Base-by-base conservation (phyloP, 2,888 invertebrate genomes). In the Andrena marginata region DNA sequence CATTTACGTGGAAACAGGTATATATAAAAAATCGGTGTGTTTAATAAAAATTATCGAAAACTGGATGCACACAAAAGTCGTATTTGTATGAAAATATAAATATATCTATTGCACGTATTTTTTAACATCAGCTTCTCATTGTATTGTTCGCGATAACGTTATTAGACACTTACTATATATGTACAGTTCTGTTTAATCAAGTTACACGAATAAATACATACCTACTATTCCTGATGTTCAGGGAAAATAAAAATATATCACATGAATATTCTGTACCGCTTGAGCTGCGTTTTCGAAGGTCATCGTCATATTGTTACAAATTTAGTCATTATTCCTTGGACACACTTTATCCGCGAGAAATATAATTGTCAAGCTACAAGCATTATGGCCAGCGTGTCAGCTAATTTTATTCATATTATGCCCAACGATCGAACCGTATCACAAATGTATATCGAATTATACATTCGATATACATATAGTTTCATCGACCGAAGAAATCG, bases 31-130 rank as follows among this genome's bases (percentile, higher is more conserved):
- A 1, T 20, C 20, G 20, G 51, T 20, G 42, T 42, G 42, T 51
- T 51, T 51, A 20, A 20, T 51, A 51, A 23, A 49, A 71, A 26
- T 63, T 1, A 65, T 26, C 20, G 42, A 23, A 23, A 68, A 31
- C 13, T 16, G 7, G 5, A 4, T 56, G 8, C 7, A 59, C 13
- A 23, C n/a, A 16, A 64, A 59, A 60, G 0, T 64, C 64, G 20
- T 31, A 33, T 1, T 71, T 13, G 10, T 71, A 62, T 42, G 78
- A 70, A 71, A 51, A 67, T 71, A 70, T 80, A 65, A 49, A 35
- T 7, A 13, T 60, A n/a, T 26, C 42, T 13, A 29, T 26, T 23
- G 2, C 31, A 63, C 23, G 6, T 42, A 16, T 63, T 42, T 42
- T 42, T 42, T 42, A 42, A 42, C 42, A 42, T 42, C 42, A 31